Evolutionary conservation across 2,113 vertebrate species (phyloP).

Genomic region (Hippocampus mohnikei): DNA sequence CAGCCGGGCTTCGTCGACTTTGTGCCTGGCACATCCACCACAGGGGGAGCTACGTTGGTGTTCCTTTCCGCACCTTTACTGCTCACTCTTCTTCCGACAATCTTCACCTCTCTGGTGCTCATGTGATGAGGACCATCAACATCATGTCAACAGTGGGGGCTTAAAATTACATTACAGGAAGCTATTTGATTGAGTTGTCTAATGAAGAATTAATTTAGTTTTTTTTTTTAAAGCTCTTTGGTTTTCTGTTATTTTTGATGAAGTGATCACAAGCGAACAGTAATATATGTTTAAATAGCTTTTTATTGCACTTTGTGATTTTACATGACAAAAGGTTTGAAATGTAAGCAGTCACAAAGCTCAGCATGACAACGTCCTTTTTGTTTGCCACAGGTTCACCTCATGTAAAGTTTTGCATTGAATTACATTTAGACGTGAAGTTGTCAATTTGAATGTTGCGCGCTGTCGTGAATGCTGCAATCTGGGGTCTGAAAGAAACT

Average conservation of each 20-base stretch:
- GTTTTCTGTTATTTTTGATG: neutral
- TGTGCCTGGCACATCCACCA: neutral
- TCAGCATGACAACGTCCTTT: neutral
- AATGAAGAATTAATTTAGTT: neutral
- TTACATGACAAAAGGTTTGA: neutral
- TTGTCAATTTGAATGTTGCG: neutral
- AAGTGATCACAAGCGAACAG: neutral
- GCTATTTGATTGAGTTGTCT: neutral
- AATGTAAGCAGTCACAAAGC: neutral
- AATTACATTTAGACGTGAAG: neutral
- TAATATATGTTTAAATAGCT: neutral
- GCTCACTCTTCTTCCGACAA: neutral
- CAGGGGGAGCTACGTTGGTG: neutral
- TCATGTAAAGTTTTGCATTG: neutral
- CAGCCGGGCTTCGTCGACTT: conserved; percentile 30
- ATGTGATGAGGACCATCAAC: neutral
- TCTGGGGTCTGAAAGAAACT: neutral
- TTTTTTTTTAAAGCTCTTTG: neutral
- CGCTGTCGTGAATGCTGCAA: neutral
- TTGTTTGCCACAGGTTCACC: neutral
- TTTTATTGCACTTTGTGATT: neutral
- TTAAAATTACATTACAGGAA: neutral
- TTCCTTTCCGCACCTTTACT: conserved; percentile 15
- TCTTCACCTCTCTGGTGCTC: neutral
- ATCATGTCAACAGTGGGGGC: neutral